Evolutionary conservation across 2,888 invertebrate species (phyloP), one percentile per base, ranked within the genome.

Genomic region (Theodoxus fluviatilis): DNA sequence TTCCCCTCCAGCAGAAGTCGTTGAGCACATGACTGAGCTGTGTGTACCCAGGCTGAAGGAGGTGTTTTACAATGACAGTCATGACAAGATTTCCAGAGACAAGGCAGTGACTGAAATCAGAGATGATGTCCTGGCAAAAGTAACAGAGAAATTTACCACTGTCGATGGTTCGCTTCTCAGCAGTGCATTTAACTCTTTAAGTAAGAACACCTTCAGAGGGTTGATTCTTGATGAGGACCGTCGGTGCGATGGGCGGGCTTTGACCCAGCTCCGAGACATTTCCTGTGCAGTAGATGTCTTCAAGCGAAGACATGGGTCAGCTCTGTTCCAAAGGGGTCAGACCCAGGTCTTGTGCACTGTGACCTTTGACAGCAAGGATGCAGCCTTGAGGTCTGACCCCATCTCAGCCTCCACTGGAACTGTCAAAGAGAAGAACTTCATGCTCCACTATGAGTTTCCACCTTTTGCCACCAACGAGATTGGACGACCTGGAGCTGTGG

Each of bases 391-490:
- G 84, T 89, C 94, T 85, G 98, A 98, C 88, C 91, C 94, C 0
- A 89, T 98, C 47, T 92, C 96, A 2, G 93, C 94, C 85, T 88
- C 96, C 12, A 93, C 94, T 2, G 94, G 94, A 73, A 96, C 96
- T 1, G 86, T 95, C 55, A 96, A 95, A 85, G 95, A 96, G 80
- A 98, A 98, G 87, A 95, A 94, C 83, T 99, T 99, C 88, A 97
- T 98, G 90, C 90, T 98, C 0, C 98, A 99, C 89, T 99, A 99
- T 89, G 98, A 98, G 89, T 99, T 99, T 87, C 98, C 98, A 0
- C 93, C 96, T 0, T 99, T 94, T 89, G 98, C 98, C 18, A 96
- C 95, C 0, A 97, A 97, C 73, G 98, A 98, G 87, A 92, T 93
- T 40, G 94, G 95, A 0, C 90, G 91, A 55, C 73, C 81, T 22